Base-by-base conservation (phyloP, 2,888 invertebrate species). In the Cryptus viduatorius region DNA sequence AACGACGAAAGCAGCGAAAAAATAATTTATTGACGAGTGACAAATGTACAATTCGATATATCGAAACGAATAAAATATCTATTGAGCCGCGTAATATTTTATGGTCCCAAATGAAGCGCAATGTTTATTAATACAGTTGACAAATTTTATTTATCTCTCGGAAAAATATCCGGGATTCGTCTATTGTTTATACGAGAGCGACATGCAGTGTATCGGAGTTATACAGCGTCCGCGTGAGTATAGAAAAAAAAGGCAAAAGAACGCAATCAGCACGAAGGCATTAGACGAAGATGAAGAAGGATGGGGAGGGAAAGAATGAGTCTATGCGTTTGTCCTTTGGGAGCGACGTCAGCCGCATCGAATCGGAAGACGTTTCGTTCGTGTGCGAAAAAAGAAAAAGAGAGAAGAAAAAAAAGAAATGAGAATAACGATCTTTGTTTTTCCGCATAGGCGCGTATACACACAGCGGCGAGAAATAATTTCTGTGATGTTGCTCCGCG, bases 311-410 rank as follows among this genome's bases (percentile, higher is more conserved):
- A 37, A 75, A 50, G 61, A 50, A 37, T 4, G 50, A 4, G 16
- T 14, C 37, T 4, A 5, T 50, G 65, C 12, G 65, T 73, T 64
- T 61, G 50, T 64, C 48, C 19, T 64, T 14, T 12, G 64, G 24
- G 50, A 48, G 48, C 29, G 14, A 24, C 73, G 59, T 80, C 80
- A 77, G 69, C 48, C 72, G 72, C 31, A 29, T 56, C 69, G 73
- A 48, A 65, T 75, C 50, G 42, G 56, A 50, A 77, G 67, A 73
- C 59, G 31, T 78, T 31, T 48, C 78, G 37, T 79, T 82, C 68
- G 75, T 29, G 50, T 61, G 67, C 46, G 68, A 69, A 48, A 59
- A 61, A 75, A 68, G 37, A 75, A 68, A 75, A 68, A n/a, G 46
- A 48, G 44, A 14, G 37, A 56, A 19, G 4, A 59, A 56, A 72